Conservation (phyloP, 2,888 invertebrate genomes). For the Hypomecis atomaria region DNA sequence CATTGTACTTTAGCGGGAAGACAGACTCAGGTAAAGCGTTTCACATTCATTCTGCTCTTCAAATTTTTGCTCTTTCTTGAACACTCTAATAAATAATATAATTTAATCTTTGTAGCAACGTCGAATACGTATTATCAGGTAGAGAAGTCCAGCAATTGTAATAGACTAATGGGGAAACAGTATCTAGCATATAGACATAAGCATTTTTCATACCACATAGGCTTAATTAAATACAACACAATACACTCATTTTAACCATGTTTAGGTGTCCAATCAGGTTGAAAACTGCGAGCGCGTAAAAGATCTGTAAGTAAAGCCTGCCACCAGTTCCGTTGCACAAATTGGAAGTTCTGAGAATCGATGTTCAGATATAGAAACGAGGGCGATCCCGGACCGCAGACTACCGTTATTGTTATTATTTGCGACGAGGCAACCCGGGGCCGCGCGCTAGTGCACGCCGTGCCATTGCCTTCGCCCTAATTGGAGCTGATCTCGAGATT, state of each 20-base stretch:
- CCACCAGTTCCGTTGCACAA: slow-evolving; percentile 34
- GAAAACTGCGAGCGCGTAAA: not conserved
- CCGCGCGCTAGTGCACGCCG: slow-evolving; percentile 32
- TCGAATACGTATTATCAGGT: too few species aligned
- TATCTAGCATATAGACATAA: too few species aligned
- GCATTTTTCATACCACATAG: too few species aligned
- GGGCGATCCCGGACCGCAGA: slow-evolving; percentile 50
- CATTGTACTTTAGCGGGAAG: too few species aligned
- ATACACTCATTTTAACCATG: too few species aligned
- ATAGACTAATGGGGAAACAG: too few species aligned
- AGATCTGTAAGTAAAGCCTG: not conserved
- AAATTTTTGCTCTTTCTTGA: not conserved
- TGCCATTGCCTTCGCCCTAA: slow-evolving; percentile 42
- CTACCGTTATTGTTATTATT: slow-evolving; percentile 63
- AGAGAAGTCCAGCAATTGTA: too few species aligned
- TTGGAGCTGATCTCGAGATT: slow-evolving; percentile 43
- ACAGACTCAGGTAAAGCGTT: too few species aligned
- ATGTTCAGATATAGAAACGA: slow-evolving; percentile 55
- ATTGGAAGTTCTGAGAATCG: slow-evolving; percentile 44
- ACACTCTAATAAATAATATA: too few species aligned
- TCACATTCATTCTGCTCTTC: too few species aligned
- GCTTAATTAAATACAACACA: too few species aligned
- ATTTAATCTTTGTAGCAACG: too few species aligned
- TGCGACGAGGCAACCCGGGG: slow-evolving; percentile 39
- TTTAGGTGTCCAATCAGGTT: not conserved